Conservation (phyloP, 2,797 vertebrate genomes). For the Somateria mollissima region DNA sequence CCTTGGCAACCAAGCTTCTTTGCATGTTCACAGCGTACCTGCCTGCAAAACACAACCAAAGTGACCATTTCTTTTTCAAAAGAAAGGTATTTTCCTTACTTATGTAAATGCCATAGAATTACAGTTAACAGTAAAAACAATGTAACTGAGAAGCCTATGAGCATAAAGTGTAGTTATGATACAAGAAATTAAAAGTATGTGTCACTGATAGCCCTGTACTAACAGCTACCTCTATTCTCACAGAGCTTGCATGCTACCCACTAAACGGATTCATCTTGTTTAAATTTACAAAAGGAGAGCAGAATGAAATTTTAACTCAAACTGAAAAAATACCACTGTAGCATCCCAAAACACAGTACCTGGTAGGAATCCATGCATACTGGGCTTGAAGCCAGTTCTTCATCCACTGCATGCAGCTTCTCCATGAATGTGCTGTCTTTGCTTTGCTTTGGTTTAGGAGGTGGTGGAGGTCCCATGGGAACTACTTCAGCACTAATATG, state of each 20-base stretch:
- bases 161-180: background rate
- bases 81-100: background rate
- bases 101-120: background rate
- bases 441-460: slow-evolving; percentile 72
- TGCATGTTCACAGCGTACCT: background rate
- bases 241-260: background rate
- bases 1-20: background rate
- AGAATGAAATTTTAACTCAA: background rate
- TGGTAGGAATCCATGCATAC: slow-evolving; percentile 86
- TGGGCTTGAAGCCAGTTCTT: slow-evolving; percentile 85
- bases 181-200: background rate
- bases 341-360: slow-evolving; percentile 67
- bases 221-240: background rate
- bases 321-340: fast-evolving
- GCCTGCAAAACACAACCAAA: background rate
- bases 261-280: fast-evolving
- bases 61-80: background rate
- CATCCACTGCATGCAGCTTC: slow-evolving; percentile 91
- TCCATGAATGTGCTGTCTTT: slow-evolving; percentile 89
- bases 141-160: fast-evolving
- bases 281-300: background rate
- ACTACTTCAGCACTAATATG: slow-evolving; percentile 81
- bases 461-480: slow-evolving; percentile 83
- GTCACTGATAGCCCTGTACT: background rate
- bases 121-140: background rate